Evolutionary conservation across 35 echinoderm and acorn worm species (phyloP).

Genomic region (Chiridota heheva): DNA sequence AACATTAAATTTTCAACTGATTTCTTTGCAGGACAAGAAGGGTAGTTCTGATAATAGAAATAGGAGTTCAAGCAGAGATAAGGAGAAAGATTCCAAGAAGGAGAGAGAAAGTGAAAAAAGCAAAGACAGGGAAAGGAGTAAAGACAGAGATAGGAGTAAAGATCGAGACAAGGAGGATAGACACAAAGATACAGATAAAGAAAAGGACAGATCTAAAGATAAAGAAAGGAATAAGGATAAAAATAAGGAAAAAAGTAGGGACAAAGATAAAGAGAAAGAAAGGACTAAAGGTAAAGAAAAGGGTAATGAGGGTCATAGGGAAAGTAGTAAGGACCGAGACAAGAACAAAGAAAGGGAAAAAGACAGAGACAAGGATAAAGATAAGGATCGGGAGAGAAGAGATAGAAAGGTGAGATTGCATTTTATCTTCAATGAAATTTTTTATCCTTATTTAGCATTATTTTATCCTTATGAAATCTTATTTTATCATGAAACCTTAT

Average conservation of each 20-base stretch:
- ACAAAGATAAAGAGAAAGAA: slow-evolving; percentile 39
- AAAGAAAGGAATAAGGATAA: slow-evolving; percentile 25
- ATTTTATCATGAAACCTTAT: too few species aligned
- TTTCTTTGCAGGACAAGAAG: slow-evolving; percentile 75
- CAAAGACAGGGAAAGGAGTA: slow-evolving; percentile 73
- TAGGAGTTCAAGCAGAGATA: slow-evolving; percentile 78
- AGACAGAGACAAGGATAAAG: slow-evolving; percentile 56
- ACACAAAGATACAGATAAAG: too few species aligned
- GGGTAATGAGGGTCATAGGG: slow-evolving; percentile 43
- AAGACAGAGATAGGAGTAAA: slow-evolving; percentile 64
- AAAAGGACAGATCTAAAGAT: slow-evolving; percentile 30
- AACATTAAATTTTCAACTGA: too few species aligned
- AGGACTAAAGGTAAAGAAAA: slow-evolving; percentile 49
- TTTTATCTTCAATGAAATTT: not conserved
- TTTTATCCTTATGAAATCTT: too few species aligned
- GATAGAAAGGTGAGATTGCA: not conserved
- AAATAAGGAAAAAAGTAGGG: slow-evolving; percentile 34
- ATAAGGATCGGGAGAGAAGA: slow-evolving; percentile 58
- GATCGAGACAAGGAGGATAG: slow-evolving; percentile 31
- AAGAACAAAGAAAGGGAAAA: slow-evolving; percentile 39
- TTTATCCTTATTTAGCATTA: too few species aligned
- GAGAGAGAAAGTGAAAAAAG: slow-evolving; percentile 47
- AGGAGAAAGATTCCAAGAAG: slow-evolving; percentile 54
- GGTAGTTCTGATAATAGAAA: slow-evolving; percentile 88
- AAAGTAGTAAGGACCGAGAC: slow-evolving; percentile 42